A percentile compares a stretch with the other conserved stretches of the same genome.
Conservation (phyloP, 1,140 invertebrate genomes). For the Drosophila mayri region DNA sequence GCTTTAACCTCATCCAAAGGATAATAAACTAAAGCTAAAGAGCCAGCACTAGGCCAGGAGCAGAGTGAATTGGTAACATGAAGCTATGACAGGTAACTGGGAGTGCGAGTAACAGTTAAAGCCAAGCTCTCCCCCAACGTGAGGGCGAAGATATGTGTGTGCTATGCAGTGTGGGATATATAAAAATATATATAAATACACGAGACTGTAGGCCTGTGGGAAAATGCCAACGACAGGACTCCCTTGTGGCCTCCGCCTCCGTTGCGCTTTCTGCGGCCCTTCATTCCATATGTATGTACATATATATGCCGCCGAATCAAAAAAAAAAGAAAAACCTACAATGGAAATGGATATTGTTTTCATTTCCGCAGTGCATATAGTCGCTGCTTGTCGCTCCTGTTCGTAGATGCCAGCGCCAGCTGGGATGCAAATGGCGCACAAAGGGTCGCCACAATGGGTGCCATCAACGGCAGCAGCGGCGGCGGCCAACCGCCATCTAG, state of each 20-base stretch:
- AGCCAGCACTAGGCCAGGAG: slow-evolving; percentile 16
- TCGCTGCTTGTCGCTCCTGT: slow-evolving; percentile 16
- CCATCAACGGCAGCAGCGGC: slow-evolving; percentile 45
- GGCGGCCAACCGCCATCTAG: slow-evolving; percentile 26
- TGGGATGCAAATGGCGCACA: slow-evolving; percentile 71
- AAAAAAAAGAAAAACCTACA: slow-evolving; percentile 57
- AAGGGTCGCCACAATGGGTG: slow-evolving; percentile 73
- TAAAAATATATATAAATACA: slow-evolving; percentile 1
- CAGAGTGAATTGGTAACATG: slow-evolving; percentile 18
- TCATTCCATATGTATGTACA: slow-evolving; percentile 33
- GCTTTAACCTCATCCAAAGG: too few relatives aligned
- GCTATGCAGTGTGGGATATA: background rate
- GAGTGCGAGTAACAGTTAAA: slow-evolving; percentile 38
- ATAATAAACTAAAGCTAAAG: slow-evolving; percentile 5
- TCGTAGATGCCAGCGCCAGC: slow-evolving; percentile 64
- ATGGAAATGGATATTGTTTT: slow-evolving; percentile 83
- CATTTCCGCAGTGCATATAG: slow-evolving; percentile 67
- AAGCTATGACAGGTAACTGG: slow-evolving; percentile 30
- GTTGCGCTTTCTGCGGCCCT: slow-evolving; percentile 64
- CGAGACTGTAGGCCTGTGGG: slow-evolving; percentile 29
- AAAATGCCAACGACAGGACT: slow-evolving; percentile 61
- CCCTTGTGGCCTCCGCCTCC: slow-evolving; percentile 58
- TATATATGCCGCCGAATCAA: slow-evolving; percentile 49
- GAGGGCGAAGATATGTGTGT: background rate
- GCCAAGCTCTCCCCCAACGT: slow-evolving; percentile 15